Conservation (phyloP, 2,888 invertebrate species). For the Agrenia bidenticulata region DNA sequence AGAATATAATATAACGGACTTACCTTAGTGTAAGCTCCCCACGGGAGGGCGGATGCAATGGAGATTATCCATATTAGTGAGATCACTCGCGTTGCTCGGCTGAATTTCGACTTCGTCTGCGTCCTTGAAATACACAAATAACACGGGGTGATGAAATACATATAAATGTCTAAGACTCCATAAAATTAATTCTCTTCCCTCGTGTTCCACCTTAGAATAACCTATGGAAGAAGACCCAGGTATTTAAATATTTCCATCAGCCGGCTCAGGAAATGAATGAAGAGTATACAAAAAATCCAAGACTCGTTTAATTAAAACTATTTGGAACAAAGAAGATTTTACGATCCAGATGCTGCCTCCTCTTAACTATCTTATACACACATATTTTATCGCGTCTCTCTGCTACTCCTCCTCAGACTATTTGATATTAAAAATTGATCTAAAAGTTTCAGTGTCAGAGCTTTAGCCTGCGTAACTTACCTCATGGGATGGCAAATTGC, state of each 20-base stretch:
- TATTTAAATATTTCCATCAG: too few relatives aligned
- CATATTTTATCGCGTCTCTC: neutral
- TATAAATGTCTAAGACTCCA: neutral
- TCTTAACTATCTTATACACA: too few relatives aligned
- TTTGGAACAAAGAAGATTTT: too few relatives aligned
- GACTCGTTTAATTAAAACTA: too few relatives aligned
- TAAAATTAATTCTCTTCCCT: too few relatives aligned
- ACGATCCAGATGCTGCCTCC: too few relatives aligned
- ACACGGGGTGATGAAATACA: neutral
- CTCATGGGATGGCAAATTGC: constrained; percentile 59
- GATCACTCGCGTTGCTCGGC: constrained; percentile 56
- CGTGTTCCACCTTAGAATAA: too few relatives aligned
- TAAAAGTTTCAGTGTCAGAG: constrained; percentile 1
- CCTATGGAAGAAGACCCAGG: too few relatives aligned
- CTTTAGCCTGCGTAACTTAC: constrained; percentile 16
- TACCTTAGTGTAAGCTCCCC: constrained; percentile 54
- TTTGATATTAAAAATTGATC: neutral
- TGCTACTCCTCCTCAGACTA: neutral
- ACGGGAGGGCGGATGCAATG: constrained; percentile 56
- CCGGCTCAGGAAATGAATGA: too few relatives aligned
- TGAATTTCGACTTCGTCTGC: constrained; percentile 54
- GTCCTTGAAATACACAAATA: constrained; percentile 27
- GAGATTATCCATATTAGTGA: constrained; percentile 57
- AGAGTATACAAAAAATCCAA: too few relatives aligned
- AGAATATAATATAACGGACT: constrained; percentile 12